These are phyloP conservation scores for Orius insidiosus DNA, from an alignment of 1,140 invertebrate species.

Conservation along the genomic window DNA sequence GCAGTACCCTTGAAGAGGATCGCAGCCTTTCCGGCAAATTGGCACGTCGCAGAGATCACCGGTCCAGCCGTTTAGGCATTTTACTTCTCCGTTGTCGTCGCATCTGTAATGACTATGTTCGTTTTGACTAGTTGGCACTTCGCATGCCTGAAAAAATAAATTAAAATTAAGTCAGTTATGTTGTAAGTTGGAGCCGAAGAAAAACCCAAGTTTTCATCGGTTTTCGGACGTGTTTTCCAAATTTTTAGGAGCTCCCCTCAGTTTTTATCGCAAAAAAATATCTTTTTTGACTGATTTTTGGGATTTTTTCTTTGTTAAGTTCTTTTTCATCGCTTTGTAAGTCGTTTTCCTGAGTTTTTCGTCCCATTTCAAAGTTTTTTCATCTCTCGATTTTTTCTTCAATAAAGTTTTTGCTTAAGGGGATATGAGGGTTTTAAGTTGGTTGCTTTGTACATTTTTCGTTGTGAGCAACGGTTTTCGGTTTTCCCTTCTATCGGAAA, in stretches of 20 bases:
- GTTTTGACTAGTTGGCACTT: conserved; percentile 66
- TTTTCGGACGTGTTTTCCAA: neutral
- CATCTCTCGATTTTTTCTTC: too few relatives aligned
- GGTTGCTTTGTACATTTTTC: too few relatives aligned
- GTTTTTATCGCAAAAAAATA: neutral
- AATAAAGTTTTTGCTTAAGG: too few relatives aligned
- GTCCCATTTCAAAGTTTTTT: too few relatives aligned
- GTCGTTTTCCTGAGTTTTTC: too few relatives aligned
- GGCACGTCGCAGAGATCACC: conserved; percentile 83
- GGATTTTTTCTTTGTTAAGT: too few relatives aligned
- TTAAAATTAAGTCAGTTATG: conserved; percentile 13
- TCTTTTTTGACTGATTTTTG: too few relatives aligned
- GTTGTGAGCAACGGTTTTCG: too few relatives aligned
- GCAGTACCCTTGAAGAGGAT: conserved; percentile 84
- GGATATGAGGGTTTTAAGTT: too few relatives aligned
- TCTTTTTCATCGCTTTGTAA: too few relatives aligned
- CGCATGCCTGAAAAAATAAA: conserved; percentile 46
- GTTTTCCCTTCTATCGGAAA: too few relatives aligned
- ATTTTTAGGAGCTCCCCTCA: neutral
- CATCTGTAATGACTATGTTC: conserved; percentile 84
- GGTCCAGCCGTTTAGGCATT: conserved; percentile 80
- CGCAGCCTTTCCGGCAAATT: conserved; percentile 77
- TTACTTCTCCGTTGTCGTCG: conserved; percentile 75
- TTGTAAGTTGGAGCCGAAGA: conserved; percentile 12
- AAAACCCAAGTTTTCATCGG: conserved; percentile 4